A percentile compares a stretch with the other conserved stretches of the same genome.
Conservation (phyloP, 2,113 vertebrate species). For the Agapornis roseicollis region DNA sequence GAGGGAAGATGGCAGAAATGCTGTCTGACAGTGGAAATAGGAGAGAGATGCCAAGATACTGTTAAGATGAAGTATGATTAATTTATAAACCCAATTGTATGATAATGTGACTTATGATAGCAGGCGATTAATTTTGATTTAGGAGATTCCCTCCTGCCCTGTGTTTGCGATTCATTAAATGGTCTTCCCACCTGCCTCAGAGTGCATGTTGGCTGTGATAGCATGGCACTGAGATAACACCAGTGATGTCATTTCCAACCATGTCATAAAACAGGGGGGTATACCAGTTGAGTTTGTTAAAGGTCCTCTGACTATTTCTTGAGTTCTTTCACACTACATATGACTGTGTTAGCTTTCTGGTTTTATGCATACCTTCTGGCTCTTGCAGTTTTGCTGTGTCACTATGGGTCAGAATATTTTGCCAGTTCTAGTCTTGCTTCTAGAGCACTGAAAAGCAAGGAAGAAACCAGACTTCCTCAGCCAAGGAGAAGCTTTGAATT, state of each 20-base stretch:
- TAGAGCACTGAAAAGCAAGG: neutral
- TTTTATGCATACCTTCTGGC: neutral
- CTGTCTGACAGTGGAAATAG: neutral
- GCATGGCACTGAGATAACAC: neutral
- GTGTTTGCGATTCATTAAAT: neutral
- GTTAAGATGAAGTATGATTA: constrained; percentile 19
- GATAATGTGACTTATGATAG: constrained; percentile 34
- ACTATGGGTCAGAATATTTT: neutral
- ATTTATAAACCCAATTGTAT: constrained; percentile 28
- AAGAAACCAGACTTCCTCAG: neutral
- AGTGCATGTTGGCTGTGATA: neutral
- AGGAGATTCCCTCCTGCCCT: neutral
- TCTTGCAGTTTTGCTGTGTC: neutral
- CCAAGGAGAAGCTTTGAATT: neutral
- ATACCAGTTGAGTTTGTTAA: neutral
- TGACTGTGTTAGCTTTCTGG: neutral
- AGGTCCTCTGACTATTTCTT: neutral
- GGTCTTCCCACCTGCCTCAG: neutral
- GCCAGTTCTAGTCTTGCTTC: neutral
- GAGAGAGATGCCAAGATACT: neutral
- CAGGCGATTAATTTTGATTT: constrained; percentile 50
- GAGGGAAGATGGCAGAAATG: neutral
- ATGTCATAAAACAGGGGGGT: neutral
- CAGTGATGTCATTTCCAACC: rapidly evolving
- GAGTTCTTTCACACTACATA: neutral